phyloP scores from a whole-genome alignment of 2,888 invertebrate genomes.

The Tetranychus truncatus region DNA sequence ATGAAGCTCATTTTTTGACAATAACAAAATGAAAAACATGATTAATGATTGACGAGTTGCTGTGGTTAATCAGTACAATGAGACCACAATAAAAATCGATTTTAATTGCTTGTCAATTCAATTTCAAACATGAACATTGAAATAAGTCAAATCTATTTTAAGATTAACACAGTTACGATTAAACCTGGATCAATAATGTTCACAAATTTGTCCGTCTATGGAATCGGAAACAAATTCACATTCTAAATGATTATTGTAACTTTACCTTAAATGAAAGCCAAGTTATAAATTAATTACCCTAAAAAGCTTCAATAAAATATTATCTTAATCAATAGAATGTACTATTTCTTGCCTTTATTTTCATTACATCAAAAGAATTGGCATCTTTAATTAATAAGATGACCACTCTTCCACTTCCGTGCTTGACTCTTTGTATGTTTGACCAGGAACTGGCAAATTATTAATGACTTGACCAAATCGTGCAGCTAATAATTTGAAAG shows the following conservation, averaged over 20 bases:
- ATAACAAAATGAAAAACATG: not conserved
- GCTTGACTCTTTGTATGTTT: not conserved
- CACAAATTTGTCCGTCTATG: no score
- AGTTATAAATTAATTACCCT: no score
- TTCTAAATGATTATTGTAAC: no score
- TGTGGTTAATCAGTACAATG: not conserved
- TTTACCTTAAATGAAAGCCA: no score
- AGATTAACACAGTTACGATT: not conserved
- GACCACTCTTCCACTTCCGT: not conserved
- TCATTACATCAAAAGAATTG: no score
- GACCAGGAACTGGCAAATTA: constrained; percentile 8
- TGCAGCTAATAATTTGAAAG: not conserved
- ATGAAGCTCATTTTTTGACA: not conserved
- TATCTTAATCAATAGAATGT: no score
- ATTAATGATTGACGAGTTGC: not conserved
- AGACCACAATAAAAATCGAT: not conserved
- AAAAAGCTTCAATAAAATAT: no score
- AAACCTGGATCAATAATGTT: not conserved
- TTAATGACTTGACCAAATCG: constrained; percentile 7
- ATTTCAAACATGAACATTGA: not conserved
- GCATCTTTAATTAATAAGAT: no score
- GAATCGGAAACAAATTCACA: no score
- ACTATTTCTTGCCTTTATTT: no score
- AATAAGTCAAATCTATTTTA: not conserved
- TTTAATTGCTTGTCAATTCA: not conserved